A percentile compares a stretch with the other conserved stretches of the same genome.
Evolutionary conservation across 2,888 invertebrate genomes (phyloP).

Genomic region (Cremastobaeus sp.): DNA sequence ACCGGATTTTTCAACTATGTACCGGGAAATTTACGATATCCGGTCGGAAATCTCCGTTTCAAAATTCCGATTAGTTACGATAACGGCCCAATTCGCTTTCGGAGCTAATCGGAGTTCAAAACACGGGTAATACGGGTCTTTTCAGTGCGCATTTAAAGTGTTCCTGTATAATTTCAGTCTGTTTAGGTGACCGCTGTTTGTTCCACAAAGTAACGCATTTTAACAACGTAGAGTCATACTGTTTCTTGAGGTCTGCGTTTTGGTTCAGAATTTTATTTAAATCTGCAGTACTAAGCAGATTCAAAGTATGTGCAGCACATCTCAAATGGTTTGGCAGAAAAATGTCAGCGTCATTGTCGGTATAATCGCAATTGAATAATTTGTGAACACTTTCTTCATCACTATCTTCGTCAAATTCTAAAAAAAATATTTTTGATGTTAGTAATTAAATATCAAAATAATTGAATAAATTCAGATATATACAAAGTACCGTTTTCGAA

Average conservation of each 20-base stretch:
- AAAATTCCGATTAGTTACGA: too few species aligned
- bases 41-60: too few species aligned
- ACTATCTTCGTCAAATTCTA: not conserved
- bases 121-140: too few species aligned
- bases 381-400: too few species aligned
- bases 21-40: too few species aligned
- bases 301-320: constrained; percentile 3
- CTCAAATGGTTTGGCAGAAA: constrained; percentile 1
- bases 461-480: not conserved
- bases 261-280: not conserved
- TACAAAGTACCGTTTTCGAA: not conserved
- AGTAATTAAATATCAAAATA: not conserved
- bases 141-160: too few species aligned
- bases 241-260: not conserved
- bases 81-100: too few species aligned
- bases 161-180: constrained; percentile 1
- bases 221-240: not conserved
- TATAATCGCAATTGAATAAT: not conserved
- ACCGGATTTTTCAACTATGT: too few species aligned
- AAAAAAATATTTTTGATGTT: not conserved
- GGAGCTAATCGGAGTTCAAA: too few species aligned
- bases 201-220: not conserved
- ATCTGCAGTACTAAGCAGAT: constrained; percentile 6
- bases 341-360: not conserved
- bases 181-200: constrained; percentile 6